Percentiles rank a stretch among this genome's conserved stretches.
Conservation (phyloP, 2,113 vertebrate species). For the Aleadryas rufinucha region DNA sequence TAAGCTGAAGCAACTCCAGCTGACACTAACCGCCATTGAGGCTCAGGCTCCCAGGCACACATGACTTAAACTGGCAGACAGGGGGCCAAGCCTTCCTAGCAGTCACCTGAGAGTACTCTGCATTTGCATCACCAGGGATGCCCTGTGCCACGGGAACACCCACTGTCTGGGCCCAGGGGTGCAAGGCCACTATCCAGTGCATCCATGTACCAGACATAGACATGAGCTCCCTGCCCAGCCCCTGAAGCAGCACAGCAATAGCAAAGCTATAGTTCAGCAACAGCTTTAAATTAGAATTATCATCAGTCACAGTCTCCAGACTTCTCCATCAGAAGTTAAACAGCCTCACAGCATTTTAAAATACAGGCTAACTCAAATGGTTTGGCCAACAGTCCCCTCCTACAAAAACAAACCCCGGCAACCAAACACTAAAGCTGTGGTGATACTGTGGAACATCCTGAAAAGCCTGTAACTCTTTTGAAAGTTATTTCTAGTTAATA, state of each 20-base stretch:
- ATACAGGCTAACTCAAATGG: neutral
- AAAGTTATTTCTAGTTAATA: neutral
- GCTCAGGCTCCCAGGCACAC: neutral
- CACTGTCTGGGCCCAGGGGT: neutral
- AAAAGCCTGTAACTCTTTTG: neutral
- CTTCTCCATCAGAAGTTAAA: neutral
- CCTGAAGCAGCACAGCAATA: neutral
- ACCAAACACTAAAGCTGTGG: neutral
- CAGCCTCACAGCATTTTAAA: neutral
- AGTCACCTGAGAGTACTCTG: neutral
- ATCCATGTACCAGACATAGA: accelerated
- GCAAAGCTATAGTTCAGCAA: neutral
- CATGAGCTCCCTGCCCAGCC: neutral
- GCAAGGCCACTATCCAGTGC: neutral
- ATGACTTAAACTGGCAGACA: neutral
- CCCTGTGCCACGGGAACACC: neutral
- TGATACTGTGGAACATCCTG: neutral
- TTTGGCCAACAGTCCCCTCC: neutral
- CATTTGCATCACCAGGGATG: neutral
- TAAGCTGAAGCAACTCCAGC: neutral
- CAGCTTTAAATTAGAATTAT: neutral
- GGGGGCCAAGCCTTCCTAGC: neutral
- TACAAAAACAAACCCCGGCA: neutral
- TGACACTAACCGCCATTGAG: neutral
- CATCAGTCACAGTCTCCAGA: neutral